Evolutionary conservation across 2,113 vertebrate species (phyloP), one percentile per base, ranked within the genome.

Genomic region (Fulica atra): DNA sequence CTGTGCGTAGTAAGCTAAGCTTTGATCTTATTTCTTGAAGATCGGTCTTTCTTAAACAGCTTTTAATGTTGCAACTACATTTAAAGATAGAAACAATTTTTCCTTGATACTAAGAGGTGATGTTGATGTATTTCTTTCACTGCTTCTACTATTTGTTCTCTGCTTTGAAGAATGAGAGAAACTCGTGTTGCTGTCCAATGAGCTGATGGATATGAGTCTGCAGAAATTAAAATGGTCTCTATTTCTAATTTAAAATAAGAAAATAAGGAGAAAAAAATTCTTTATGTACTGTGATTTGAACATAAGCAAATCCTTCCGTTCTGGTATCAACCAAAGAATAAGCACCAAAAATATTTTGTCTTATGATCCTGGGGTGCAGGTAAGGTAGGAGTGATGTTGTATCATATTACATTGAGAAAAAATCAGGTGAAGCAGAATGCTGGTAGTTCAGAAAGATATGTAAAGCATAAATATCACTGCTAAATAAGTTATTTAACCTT

Each of bases 401-500:
- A 77, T 90, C 18, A 5, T 9, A 13, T 26, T 82, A n/a, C 31
- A 26, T 26, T 89, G 48, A 81, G 59, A 81, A 81, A 59, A 11
- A 63, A 5, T 83, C 68, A 36, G 35, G 25, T 89, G 31, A 82
- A 91, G 28, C 31, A 24, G 35, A 28, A 21, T 44, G 9, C 20
- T 90, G 51, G 26, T 77, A 71, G 71, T 68, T 94, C 48, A 86
- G 35, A 76, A 78, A 65, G 44, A 64, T 35, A 33, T 68, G 11
- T 53, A 48, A 86, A 86, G 56, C 54, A 53, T 57, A 51, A 38
- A 48, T 83, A 88, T 88, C 31, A 8, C 19, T 71, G 64, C 65
- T 92, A 88, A 95, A 81, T 91, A 95, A 66, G 59, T 93, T 95
- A 85, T 74, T 94, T 95, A 95, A 96, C 86, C 60, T 81, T 84